phyloP scores from a whole-genome alignment of 2,888 invertebrate genomes.

The Cataglyphis rosenhaueri region DNA sequence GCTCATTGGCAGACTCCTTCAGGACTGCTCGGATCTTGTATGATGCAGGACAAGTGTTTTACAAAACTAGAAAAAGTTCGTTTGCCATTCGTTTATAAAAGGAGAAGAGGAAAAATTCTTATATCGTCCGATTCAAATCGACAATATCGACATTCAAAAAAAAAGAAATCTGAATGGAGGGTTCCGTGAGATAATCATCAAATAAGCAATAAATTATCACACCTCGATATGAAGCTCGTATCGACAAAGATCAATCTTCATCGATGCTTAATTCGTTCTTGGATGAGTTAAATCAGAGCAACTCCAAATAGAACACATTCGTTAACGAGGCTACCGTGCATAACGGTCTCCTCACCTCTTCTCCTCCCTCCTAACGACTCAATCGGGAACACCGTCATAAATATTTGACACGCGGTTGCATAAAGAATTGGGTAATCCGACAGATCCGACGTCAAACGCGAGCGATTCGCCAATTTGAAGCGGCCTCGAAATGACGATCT shows the following conservation, averaged over 20 bases:
- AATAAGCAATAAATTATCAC: slow-evolving; percentile 36
- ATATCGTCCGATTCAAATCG: slow-evolving; percentile 10
- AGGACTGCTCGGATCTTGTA: slow-evolving; percentile 56
- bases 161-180: slow-evolving; percentile 46
- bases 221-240: slow-evolving; percentile 3
- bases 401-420: slow-evolving; percentile 69
- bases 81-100: slow-evolving; percentile 43
- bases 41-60: slow-evolving; percentile 61
- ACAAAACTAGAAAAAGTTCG: slow-evolving; percentile 58
- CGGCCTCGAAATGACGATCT: slow-evolving; percentile 67
- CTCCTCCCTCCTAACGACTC: slow-evolving; percentile 44
- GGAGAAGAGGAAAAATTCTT: slow-evolving; percentile 38
- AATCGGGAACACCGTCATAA: slow-evolving; percentile 60
- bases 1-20: slow-evolving; percentile 68
- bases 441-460: slow-evolving; percentile 65
- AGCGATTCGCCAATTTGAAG: slow-evolving; percentile 64
- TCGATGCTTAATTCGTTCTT: neutral
- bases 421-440: slow-evolving; percentile 72
- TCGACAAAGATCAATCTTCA: slow-evolving; percentile 33
- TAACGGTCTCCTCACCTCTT: slow-evolving; percentile 53
- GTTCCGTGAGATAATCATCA: slow-evolving; percentile 37
- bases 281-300: slow-evolving; percentile 30
- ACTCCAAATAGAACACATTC: slow-evolving; percentile 35
- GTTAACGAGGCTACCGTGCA: slow-evolving; percentile 61
- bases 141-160: neutral